Base-by-base conservation (phyloP, 2,113 vertebrate species). In the Catharus bicknelli region DNA sequence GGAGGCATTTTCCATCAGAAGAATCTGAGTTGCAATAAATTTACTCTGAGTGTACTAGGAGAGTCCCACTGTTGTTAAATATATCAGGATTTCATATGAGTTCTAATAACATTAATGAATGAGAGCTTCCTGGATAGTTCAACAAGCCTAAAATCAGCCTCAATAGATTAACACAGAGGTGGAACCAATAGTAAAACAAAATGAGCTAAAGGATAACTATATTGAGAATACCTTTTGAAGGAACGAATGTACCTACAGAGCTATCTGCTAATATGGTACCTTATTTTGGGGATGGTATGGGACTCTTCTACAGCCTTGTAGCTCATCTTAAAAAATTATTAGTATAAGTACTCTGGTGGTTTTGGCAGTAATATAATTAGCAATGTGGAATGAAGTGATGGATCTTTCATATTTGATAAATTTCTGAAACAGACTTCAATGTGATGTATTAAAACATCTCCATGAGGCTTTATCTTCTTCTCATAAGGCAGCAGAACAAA, bases 401-500 rank as follows among this genome's bases (percentile, higher is more conserved):
- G 19, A 26, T 51, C 9, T 15, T 38, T 73, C 51, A 32, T 53
- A 30, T 59, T 64, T 23, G 2, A 75, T 10, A 51, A 47, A 27
- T 55, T 61, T 70, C 43, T 48, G n/a, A 89, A 89, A 38, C 15
- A 61, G 29, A 32, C 23, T 74, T 36, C 61, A 74, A 9, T 72
- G 11, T n/a, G 8, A 14, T 63, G 8, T 16, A 53, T 72, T n/a
- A 80, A 93, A 94, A 73, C 23, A 58, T 15, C 16, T 93, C 64
- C n/a, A 21, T 59, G 40, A 63, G 40, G 13, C 13, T 93, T 79
- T 79, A 69, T 50, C 22, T 80, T 34, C 32, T 57, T 89, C 76
- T 89, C 64, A 57, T 79, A 86, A 91, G 73, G 54, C 36, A 86
- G 27, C 19, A 92, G 70, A 89, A 90, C 29, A 85, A 83, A 91